Conservation (phyloP, 2,113 vertebrate species). For the Syrrhaptes paradoxus region DNA sequence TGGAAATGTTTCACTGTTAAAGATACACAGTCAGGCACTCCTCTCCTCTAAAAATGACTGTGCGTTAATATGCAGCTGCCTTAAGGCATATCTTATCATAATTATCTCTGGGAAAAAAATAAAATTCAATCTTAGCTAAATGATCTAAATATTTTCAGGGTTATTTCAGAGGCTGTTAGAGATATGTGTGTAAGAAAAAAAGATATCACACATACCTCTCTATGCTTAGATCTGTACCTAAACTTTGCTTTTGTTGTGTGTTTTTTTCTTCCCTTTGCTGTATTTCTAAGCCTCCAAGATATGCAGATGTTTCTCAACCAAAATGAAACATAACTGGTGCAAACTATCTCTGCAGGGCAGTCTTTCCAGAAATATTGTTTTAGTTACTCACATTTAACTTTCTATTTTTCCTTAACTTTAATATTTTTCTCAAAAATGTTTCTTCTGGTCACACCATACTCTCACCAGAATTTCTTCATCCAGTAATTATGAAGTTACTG, state of each 20-base stretch:
- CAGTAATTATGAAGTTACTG: neutral
- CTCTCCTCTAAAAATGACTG: neutral
- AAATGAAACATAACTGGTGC: neutral
- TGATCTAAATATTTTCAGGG: neutral
- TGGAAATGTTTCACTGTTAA: neutral
- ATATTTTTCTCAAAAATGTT: neutral
- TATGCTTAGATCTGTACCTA: neutral
- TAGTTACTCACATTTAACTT: neutral
- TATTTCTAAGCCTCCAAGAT: neutral
- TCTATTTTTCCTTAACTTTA: too few species aligned
- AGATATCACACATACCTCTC: neutral
- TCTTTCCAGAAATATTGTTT: neutral
- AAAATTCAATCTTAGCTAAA: neutral
- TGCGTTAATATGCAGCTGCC: neutral
- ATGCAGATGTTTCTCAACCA: neutral
- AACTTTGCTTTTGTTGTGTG: neutral
- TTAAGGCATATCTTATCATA: neutral
- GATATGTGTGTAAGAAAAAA: neutral
- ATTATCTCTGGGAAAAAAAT: neutral
- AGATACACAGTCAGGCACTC: neutral
- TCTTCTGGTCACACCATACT: neutral
- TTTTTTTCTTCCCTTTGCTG: neutral
- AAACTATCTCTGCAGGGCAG: neutral
- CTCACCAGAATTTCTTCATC: neutral
- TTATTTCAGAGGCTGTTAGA: neutral